Conservation (phyloP, 2,113 vertebrate species). For the Hydrolagus affinis region DNA sequence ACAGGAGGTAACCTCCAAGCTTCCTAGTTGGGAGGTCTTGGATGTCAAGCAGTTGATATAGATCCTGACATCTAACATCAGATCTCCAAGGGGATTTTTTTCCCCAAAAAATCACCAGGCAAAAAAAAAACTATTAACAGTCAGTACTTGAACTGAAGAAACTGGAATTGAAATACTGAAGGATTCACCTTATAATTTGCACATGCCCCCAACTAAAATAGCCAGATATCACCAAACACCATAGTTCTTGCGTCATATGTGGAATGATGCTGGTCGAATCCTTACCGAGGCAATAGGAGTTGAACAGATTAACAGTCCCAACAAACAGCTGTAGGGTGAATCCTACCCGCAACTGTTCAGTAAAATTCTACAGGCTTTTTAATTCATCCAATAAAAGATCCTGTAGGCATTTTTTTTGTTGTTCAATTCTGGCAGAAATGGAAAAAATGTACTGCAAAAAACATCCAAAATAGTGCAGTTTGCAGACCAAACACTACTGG, state of each 20-base stretch:
- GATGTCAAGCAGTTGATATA: too few species aligned
- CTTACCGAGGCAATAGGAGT: neutral
- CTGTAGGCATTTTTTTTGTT: neutral
- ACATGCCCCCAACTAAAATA: neutral
- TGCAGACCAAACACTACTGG: too few species aligned
- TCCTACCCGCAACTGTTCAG: neutral
- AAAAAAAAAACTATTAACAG: too few species aligned
- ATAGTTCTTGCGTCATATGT: neutral
- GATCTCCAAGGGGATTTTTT: too few species aligned
- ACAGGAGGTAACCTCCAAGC: too few species aligned
- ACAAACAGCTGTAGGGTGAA: neutral
- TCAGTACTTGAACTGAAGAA: neutral
- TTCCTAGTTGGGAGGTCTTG: too few species aligned
- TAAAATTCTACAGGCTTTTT: neutral
- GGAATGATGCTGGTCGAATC: neutral
- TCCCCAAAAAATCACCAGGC: too few species aligned
- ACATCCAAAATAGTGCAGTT: too few species aligned
- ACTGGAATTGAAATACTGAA: neutral
- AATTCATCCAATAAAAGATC: neutral
- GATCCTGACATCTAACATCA: too few species aligned
- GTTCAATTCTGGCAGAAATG: neutral
- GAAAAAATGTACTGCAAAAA: neutral
- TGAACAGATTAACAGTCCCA: neutral
- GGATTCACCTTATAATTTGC: neutral
- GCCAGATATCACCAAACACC: neutral